Conservation (phyloP, 1,140 invertebrate species). For the Protaetia brevitarsis region DNA sequence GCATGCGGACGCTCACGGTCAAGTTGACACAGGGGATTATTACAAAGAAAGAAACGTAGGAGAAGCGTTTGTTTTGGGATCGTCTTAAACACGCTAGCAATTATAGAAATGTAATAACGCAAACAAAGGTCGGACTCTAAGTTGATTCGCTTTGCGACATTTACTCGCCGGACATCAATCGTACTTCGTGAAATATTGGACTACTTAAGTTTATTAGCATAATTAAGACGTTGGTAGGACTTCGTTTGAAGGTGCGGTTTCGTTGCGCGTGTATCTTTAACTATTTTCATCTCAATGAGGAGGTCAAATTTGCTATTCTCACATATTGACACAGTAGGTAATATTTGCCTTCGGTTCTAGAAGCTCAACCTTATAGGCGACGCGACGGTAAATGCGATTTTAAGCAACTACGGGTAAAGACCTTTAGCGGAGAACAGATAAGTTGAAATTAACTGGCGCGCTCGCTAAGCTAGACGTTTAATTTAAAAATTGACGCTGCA, state of each 20-base stretch:
- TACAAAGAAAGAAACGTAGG: not conserved
- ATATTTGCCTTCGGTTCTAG: too few relatives aligned
- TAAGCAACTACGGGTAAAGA: too few relatives aligned
- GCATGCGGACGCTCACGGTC: slow-evolving; percentile 13
- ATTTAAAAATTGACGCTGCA: too few relatives aligned
- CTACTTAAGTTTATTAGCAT: slow-evolving; percentile 1
- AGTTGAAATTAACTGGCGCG: too few relatives aligned
- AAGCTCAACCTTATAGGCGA: too few relatives aligned
- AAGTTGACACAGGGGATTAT: slow-evolving; percentile 10
- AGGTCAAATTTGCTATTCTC: too few relatives aligned
- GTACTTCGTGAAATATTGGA: slow-evolving; percentile 5
- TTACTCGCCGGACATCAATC: not conserved
- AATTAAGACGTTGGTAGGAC: not conserved
- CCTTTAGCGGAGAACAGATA: too few relatives aligned
- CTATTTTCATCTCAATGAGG: too few relatives aligned
- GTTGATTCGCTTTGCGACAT: not conserved
- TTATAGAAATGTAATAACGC: slow-evolving; percentile 17
- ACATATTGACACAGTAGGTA: too few relatives aligned
- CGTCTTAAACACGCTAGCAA: slow-evolving; percentile 1
- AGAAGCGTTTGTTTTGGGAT: slow-evolving; percentile 12
- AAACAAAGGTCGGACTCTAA: slow-evolving; percentile 1
- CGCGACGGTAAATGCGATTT: too few relatives aligned
- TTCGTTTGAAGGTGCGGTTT: not conserved
- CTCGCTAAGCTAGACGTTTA: too few relatives aligned
- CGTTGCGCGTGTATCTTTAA: not conserved